Evolutionary conservation across 2,797 vertebrate species (phyloP), one percentile per base, ranked within the genome.

Genomic region (Scolopax bukidnonensis): DNA sequence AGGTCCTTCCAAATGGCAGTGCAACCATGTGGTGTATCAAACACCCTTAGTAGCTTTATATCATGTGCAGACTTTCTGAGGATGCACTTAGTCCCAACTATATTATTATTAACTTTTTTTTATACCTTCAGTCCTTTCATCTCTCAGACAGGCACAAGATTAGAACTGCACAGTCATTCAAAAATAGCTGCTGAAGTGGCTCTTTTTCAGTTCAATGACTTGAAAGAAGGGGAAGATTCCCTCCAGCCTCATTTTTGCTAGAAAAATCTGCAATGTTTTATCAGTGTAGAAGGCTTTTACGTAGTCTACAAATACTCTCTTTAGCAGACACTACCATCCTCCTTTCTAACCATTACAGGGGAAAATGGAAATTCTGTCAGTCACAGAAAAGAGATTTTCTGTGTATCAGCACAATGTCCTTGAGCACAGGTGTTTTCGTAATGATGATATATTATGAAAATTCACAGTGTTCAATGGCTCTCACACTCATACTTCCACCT

Each of bases 371-470:
- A 78, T 87, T 95, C 86, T 74, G 60, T 94, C 90, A 93, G 73
- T 38, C 50, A 64, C 41, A 86, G 74, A 88, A 84, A 79, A 64
- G 12, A 16, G 28, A 81, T 97, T 95, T 97, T 96, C 68, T 91
- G 78, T 95, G 87, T 94, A 85, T 98, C 97, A 97, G 95, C 96
- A 92, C 65, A 93, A 91, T 92, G 48, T 76, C 85, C 85, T 89
- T 91, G 84, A 84, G 96, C 87, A 88, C 97, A 98, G 97, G 97
- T 98, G 97, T 97, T 98, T 89, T 84, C 87, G 73, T 97, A 96
- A 97, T 96, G 95, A 97, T 97, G 97, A 98, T 97, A 48, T 95
- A 98, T 97, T 91, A 94, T 95, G 87, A 97, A 97, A 96, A 91
- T 96, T 90, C 91, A 75, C 69, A 30, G 33, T 97, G 94, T 96